Percentiles rank a stretch among this genome's conserved stretches.
Conservation (phyloP, 2,888 invertebrate genomes). For the Nomada goodeniana region DNA sequence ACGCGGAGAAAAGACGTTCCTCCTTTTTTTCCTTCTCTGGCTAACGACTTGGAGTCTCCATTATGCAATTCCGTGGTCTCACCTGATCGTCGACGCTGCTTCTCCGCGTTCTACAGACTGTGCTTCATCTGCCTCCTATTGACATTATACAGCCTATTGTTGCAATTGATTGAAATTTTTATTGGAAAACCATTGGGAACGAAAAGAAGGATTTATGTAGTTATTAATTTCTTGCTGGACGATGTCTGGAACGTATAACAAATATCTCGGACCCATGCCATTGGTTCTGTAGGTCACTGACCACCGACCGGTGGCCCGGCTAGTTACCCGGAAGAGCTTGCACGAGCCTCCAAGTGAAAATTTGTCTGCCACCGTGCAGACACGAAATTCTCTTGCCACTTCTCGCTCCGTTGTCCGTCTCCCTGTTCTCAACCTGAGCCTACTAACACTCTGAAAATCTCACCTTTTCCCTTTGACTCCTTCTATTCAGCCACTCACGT, state of each 20-base stretch:
- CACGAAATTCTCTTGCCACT: not conserved
- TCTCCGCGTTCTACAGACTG: not conserved
- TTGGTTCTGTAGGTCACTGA: conserved; percentile 79
- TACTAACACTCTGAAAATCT: not conserved
- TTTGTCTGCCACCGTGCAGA: conserved; percentile 40
- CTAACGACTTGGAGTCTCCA: conserved; percentile 52
- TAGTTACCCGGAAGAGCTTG: conserved; percentile 67
- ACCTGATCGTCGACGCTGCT: conserved; percentile 19
- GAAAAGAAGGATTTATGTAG: too few species aligned
- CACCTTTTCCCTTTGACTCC: not conserved
- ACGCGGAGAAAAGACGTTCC: conserved; percentile 59
- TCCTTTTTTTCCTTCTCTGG: conserved; percentile 35
- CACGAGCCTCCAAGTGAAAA: conserved; percentile 64
- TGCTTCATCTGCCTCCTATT: not conserved
- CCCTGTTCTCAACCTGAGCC: not conserved
- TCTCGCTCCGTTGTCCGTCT: not conserved
- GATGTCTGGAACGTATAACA: conserved; percentile 80
- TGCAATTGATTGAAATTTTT: too few species aligned
- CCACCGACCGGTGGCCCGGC: conserved; percentile 73
- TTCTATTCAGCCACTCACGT: not conserved
- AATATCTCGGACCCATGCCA: conserved; percentile 76
- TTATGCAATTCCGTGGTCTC: conserved; percentile 60
- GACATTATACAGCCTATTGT: too few species aligned
- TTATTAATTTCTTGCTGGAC: conserved; percentile 46
- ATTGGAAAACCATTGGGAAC: not conserved